phyloP scores from a whole-genome alignment of 2,113 vertebrate species.

The Camelus bactrianus region DNA sequence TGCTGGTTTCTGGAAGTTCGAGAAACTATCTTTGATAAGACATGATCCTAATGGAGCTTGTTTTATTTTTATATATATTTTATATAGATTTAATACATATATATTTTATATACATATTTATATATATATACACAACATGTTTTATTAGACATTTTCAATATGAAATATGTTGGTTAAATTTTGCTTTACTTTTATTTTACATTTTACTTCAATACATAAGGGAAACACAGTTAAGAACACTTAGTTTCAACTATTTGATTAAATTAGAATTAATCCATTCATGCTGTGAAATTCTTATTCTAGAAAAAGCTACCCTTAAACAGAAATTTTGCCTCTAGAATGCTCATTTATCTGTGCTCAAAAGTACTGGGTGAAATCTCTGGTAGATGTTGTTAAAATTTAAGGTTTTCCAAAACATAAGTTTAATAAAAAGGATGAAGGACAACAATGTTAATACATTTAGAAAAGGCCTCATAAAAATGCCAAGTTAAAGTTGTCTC shows the following conservation, averaged over 20 bases:
- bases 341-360: background rate
- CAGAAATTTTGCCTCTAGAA: background rate
- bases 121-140: background rate
- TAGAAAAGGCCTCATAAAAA: background rate
- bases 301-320: background rate
- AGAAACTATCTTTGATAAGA: background rate
- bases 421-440: background rate
- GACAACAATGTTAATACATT: background rate
- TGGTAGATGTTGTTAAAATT: background rate
- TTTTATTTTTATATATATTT: no score
- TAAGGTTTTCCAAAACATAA: background rate
- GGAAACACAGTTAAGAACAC: background rate
- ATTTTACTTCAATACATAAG: background rate
- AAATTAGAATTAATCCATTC: background rate
- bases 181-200: background rate
- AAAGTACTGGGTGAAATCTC: background rate
- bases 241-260: background rate
- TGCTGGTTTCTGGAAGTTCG: background rate
- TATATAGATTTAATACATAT: no score
- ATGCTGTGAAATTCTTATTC: background rate
- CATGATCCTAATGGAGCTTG: background rate
- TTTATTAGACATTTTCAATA: background rate
- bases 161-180: background rate
- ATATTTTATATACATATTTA: no score
- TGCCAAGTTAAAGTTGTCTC: background rate